Base-by-base conservation (phyloP, 2,888 invertebrate genomes). In the Petrophora chlorosata region DNA sequence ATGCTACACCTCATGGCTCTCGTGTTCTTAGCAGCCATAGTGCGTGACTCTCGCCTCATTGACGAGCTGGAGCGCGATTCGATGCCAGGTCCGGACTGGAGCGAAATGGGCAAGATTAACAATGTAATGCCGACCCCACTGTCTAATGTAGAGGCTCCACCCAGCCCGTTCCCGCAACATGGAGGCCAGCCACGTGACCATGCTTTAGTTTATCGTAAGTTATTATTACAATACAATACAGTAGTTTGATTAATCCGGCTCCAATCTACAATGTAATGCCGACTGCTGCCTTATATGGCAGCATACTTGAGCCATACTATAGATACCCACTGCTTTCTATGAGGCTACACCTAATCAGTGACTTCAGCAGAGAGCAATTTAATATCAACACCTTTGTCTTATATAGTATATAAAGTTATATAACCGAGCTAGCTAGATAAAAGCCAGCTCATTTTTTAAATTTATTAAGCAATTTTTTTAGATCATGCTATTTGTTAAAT, bases 1-100 rank as follows among this genome's bases (percentile, higher is more conserved):
- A 92, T 95, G 82, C 85, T 96, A 38, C 95, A 96, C 73, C 91
- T 96, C 48, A 77, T 96, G 66, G 94, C 95, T 0, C 80, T 96
- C 59, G 94, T 94, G 33, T 92, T 95, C 56, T 81, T 96, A 64
- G 95, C 95, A 9, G 92, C 95, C 33, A 92, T 95, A 39, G 92
- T 95, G 75, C 92, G 94, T 35, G 94, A 95, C 76, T 95, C 95
- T 14, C 92, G 93, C 34, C 90, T 94, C 61, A 87, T 94, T 66
- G 91, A 92, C 41, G 92, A 93, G 61, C 76, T 93, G 49, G 92
- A 92, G 60, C 82, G 88, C 0, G 92, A 92, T 56, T 85, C 91
- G 0, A 82, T 90, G 3, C 77, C 84, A 0, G 65, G 88, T 0
- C 69, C 79, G 0, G 79, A 82, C 51, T 84, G 79, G 83, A 68